Conservation (phyloP, 2,797 vertebrate species). For the Hybognathus amarus region DNA sequence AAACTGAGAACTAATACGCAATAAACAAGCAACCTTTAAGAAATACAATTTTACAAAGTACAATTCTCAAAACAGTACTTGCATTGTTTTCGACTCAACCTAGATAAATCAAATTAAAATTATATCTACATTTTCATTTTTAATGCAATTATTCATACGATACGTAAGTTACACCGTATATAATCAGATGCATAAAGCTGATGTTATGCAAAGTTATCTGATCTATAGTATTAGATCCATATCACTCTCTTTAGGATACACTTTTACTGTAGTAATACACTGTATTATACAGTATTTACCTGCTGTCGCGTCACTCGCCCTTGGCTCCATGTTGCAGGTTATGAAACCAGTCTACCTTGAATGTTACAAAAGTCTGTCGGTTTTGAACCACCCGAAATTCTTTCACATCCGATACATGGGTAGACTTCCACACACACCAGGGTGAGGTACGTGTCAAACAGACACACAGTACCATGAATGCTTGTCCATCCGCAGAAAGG, state of each 20-base stretch:
- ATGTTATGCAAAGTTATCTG: background rate
- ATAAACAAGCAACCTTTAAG: background rate
- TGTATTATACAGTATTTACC: slow-evolving; percentile 70
- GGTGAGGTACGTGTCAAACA: slow-evolving; percentile 74
- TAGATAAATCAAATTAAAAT: background rate
- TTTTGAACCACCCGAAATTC: background rate
- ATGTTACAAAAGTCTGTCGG: background rate
- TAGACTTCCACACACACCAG: slow-evolving; percentile 48
- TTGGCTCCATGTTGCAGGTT: slow-evolving; percentile 69
- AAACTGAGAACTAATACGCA: background rate
- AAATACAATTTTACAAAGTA: background rate
- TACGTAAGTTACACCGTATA: background rate
- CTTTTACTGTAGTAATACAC: background rate
- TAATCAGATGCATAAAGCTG: background rate
- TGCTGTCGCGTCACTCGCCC: slow-evolving; percentile 63
- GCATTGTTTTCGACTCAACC: background rate
- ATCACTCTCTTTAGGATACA: background rate
- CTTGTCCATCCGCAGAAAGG: background rate
- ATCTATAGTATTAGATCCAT: background rate
- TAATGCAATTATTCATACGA: background rate
- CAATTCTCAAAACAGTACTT: background rate
- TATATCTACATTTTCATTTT: background rate
- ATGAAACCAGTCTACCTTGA: background rate
- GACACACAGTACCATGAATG: slow-evolving; percentile 27
- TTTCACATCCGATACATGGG: background rate